Base-by-base conservation (phyloP, 2,888 invertebrate species). In the Microctonus hyperodae region DNA sequence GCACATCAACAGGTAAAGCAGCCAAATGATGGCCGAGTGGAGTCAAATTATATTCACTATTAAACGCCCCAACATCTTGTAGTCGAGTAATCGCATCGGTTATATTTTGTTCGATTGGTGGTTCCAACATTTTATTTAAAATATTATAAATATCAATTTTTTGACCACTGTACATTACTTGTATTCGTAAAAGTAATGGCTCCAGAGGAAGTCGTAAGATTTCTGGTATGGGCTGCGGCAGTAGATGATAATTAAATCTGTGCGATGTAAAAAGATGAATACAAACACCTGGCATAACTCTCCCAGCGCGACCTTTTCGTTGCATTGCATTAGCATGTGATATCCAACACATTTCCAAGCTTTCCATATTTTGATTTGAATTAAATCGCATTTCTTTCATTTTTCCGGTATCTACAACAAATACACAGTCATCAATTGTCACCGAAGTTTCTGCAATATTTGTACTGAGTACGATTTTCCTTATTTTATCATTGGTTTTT, bases 361-460 rank as follows among this genome's bases (percentile, higher is more conserved):
- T 93, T 75, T 93, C 93, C 93, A 94, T 94, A 79, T 95, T 95
- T 69, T 91, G 90, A 80, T 93, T 93, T 0, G 93, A 89, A 78
- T 92, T 91, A 80, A 92, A 94, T 72, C 90, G 89, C 75, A 75
- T 96, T 84, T 96, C 95, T 84, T 96, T 96, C 91, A 96, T 96
- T 83, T 93, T 89, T 0, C 97, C 97, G 63, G 91, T 91, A 82
- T 98, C 97, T 51, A 98, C 88, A 1, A 98, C 97, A 81, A 93
- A 97, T 0, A 96, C 95, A 74, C 97, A 96, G 85, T 98, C 97
- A 78, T 97, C 95, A 70, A 98, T 96, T 6, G 98, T 98, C 7
- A 98, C 90, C 0, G 96, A 96, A 0, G 97, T 97, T 86, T 98
- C 97, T 0, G 97, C 97, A 69, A 98, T 93, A 80, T 98, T 97